A percentile compares a stretch with the other conserved stretches of the same genome.
Conservation (phyloP, 2,797 vertebrate genomes). For the Sebastes iracundus region DNA sequence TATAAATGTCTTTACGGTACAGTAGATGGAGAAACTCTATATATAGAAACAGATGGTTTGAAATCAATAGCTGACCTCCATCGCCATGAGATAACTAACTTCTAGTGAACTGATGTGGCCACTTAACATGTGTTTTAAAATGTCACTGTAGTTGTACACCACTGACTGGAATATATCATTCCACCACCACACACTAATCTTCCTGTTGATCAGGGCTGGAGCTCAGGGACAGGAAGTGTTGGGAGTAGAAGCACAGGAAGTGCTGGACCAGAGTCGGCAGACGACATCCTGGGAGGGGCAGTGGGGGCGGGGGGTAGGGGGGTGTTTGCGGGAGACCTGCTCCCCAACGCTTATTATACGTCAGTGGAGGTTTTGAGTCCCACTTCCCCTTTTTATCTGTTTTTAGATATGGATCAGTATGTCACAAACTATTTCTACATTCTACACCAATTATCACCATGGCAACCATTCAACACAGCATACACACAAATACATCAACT, state of each 20-base stretch:
- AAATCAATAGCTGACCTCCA: background rate
- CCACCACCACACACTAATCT: conserved; percentile 59
- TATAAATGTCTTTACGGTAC: background rate
- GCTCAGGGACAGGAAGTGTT: conserved; percentile 77
- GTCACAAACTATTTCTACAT: conserved; percentile 1
- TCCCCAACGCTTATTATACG: conserved; percentile 10
- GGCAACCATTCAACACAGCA: background rate
- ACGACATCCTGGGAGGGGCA: conserved; percentile 77
- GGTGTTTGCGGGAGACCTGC: background rate
- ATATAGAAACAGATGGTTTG: background rate
- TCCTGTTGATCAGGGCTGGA: conserved; percentile 74
- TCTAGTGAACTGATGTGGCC: background rate
- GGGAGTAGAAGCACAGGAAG: conserved; percentile 77
- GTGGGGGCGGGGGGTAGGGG: background rate
- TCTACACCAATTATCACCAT: conserved; percentile 8
- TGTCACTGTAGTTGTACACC: background rate
- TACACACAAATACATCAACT: background rate
- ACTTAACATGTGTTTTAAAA: background rate
- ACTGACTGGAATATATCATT: background rate
- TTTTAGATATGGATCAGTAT: conserved; percentile 14
- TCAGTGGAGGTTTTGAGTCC: conserved; percentile 13
- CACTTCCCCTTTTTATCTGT: conserved; percentile 45
- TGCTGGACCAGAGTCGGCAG: conserved; percentile 65
- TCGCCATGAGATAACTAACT: background rate
- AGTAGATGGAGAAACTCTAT: background rate